Evolutionary conservation across 2,797 vertebrate genomes (phyloP), one percentile per base, ranked within the genome.

Genomic region (Coluber constrictor): DNA sequence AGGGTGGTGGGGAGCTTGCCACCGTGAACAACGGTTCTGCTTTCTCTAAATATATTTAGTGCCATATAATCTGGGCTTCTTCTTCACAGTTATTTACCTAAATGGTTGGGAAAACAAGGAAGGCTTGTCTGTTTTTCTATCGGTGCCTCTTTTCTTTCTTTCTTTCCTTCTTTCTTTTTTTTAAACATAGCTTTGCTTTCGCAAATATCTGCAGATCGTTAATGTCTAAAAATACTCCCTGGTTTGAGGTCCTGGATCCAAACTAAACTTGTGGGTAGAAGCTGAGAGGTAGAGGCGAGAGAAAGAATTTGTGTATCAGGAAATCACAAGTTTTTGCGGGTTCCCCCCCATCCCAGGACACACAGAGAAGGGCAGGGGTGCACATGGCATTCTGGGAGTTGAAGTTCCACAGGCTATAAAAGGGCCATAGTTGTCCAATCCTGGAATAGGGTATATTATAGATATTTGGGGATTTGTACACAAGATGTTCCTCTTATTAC

Each of bases 161-260:
- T 63, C 70, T 27, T 63, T 63, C 70, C 18, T 32, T 43, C 32
- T 10, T 18, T 89, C 12, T 5, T 90, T 79, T 92, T 92, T 5
- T 88, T 83, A 89, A 92, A 29, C 93, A 12, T 92, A 94, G 61
- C 23, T 37, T 91, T 90, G 70, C 87, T 91, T 90, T 29, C 79
- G 56, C 92, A 92, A 88, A 88, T 15, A 92, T 59, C 92, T 23
- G 70, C 20, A 25, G 32, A 83, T 43, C 0, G 0, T 89, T 74
- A 88, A 88, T 13, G 47, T 61, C 93, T 94, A 94, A 94, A 94
- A 94, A 11, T 92, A 54, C 89, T 79, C 93, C 51, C 13, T 12
- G 23, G 18, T 7, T 91, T 93, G 87, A 25, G 37, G 51, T 83
- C 13, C 32, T 23, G 61, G 66, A 25, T 43, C 25, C 1, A 54